phyloP scores from a whole-genome alignment of 2,888 invertebrate species.

The Ephialtes manifestator region DNA sequence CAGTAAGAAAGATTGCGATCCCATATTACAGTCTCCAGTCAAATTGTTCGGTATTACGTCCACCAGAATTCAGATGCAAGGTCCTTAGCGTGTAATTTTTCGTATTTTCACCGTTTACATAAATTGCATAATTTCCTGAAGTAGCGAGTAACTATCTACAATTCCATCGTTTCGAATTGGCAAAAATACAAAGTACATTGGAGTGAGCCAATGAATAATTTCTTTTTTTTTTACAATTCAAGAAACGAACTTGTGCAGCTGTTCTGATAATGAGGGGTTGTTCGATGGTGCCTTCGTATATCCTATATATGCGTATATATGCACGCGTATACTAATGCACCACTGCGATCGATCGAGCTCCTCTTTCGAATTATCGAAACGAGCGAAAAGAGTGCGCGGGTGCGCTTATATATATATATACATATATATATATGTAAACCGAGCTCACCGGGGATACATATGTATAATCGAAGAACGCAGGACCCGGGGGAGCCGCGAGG shows the following conservation, averaged over 20 bases:
- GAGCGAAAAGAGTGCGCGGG: constrained; percentile 20
- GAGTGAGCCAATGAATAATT: constrained; percentile 12
- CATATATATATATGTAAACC: not conserved
- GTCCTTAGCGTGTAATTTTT: constrained; percentile 24
- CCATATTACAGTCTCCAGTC: not conserved
- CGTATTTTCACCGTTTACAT: constrained; percentile 26
- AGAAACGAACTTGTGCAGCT: constrained; percentile 34
- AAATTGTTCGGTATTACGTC: constrained; percentile 9
- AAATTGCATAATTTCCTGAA: constrained; percentile 11
- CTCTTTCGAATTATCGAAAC: constrained; percentile 45
- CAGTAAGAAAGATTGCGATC: constrained; percentile 11
- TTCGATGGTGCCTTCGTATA: constrained; percentile 14
- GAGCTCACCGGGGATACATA: constrained; percentile 9
- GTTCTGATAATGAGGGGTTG: constrained; percentile 38
- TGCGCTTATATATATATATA: not conserved
- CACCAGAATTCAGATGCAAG: not conserved
- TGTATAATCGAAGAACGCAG: constrained; percentile 42
- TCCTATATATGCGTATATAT: not conserved
- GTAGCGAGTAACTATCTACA: not conserved
- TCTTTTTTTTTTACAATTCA: constrained; percentile 34
- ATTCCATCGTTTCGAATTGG: constrained; percentile 19
- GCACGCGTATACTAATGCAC: not conserved
- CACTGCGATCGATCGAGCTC: constrained; percentile 41
- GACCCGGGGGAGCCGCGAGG: constrained; percentile 9
- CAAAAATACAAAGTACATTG: not conserved